Evolutionary conservation across 2,888 invertebrate species (phyloP), one percentile per base, ranked within the genome.

Genomic region (Smittia aterrima): DNA sequence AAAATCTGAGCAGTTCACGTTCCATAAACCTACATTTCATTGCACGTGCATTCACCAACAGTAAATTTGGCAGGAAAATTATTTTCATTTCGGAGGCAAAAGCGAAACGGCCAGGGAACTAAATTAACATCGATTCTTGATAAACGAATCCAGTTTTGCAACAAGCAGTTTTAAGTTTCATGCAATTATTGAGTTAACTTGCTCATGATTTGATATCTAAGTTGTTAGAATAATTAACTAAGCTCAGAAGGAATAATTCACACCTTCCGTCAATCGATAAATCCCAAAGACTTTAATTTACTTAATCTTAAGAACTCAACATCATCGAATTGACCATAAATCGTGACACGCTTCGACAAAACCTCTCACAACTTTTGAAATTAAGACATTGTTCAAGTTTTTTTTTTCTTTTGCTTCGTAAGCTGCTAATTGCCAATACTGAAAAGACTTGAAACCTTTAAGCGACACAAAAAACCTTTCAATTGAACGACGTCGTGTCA

Each of bases 371-470:
- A 9, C 32, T 32, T 32, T 6, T 32, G 32, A 32, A 32, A 6
- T 32, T 9, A 9, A 32, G 9, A 32, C 32, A 47, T 47, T 47
- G 47, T 47, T 32, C 32, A 9, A 32, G 32, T 32, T 32, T 32
- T n/a, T n/a, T n/a, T 38, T 4, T 47, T 16, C n/a, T 16, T 47
- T 20, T 58, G 58, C 22, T 9, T 6, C 16, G 9, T 47, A 47
- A 47, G 58, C 58, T 58, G 58, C n/a, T 58, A 58, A 58, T 58
- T 58, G 58, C 58, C 22, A 58, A 13, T 64, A 64, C 13, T 27
- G 64, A 64, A 64, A 20, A 20, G 22, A 58, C 20, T 58, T 18
- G 41, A 41, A 18, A 20, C 25, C 20, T 53, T 25, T n/a, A 64
- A 13, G 20, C 25, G 16, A 27, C n/a, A 64, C 16, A 64, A 64